phyloP scores from a whole-genome alignment of 2,113 vertebrate genomes.

The Cacatua alba region DNA sequence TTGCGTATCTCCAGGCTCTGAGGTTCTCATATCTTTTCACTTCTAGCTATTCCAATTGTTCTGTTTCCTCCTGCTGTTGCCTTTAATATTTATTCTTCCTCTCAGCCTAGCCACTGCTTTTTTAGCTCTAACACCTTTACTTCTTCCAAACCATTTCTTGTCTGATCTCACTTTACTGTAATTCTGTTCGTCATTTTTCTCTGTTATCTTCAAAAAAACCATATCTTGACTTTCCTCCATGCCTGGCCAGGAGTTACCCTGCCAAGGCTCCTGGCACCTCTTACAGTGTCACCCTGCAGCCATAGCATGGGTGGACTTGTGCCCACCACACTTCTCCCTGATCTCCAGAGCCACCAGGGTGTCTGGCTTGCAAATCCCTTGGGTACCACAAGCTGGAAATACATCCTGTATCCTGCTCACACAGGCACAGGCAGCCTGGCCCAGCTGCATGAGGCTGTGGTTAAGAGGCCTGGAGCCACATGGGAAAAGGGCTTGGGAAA shows the following conservation, averaged over 20 bases:
- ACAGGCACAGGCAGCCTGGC: rapidly evolving
- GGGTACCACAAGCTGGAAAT: neutral
- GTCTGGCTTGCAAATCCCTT: neutral
- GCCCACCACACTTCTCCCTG: neutral
- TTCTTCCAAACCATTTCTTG: neutral
- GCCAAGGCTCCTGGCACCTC: neutral
- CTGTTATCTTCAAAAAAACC: neutral
- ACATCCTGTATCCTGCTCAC: neutral
- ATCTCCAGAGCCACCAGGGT: neutral
- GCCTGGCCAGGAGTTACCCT: neutral
- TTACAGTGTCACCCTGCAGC: neutral
- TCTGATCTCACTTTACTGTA: neutral
- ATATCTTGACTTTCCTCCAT: neutral
- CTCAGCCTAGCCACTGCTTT: neutral
- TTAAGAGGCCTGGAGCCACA: rapidly evolving
- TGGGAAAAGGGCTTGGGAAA: neutral
- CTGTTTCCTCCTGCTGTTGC: neutral
- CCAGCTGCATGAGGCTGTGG: neutral
- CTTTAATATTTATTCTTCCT: neutral
- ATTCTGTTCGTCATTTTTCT: neutral
- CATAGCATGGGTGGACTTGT: neutral
- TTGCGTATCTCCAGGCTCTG: neutral
- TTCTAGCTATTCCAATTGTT: neutral
- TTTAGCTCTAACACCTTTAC: neutral
- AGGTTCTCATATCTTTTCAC: neutral